Base-by-base conservation (phyloP, 2,888 invertebrate genomes). In the Drosophila lacicola region DNA sequence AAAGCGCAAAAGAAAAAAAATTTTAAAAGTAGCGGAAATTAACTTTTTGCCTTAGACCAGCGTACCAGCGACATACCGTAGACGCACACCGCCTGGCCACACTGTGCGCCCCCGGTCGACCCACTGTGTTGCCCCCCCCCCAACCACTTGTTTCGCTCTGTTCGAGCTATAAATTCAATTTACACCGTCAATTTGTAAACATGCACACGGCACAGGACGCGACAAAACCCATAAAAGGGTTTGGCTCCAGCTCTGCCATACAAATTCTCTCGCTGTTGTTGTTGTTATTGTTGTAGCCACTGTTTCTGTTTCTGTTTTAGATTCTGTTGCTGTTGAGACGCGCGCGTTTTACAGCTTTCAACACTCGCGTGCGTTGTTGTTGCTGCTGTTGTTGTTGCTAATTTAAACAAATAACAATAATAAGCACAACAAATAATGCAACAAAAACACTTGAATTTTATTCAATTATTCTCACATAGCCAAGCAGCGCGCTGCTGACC, bases 371-470 rank as follows among this genome's bases (percentile, higher is more conserved):
- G 61, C 57, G 51, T 72, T 72, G 58, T 68, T 69, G 54, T 63
- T 72, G 45, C 44, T 68, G 17, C 36, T 70, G 74, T 66, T 80
- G 80, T 81, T 77, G 55, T 68, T 84, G 85, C 66, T 82, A 71
- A 84, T 84, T 84, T 84, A 87, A 82, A 84, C 83, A 84, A 84
- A 84, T 87, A 84, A 87, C 85, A 84, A 84, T 85, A 84, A 87
- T 76, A 81, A 84, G 74, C 69, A 77, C 79, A 81, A 84, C 87
- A 79, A 81, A 87, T 77, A 79, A 77, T 80, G 83, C 86, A 87
- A 80, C 82, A 78, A 84, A 84, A 84, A 87, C 88, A 84, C 88
- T 84, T 75, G 88, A 87, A 80, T 87, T 84, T 61, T 84, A 87
- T 84, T 84, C 85, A 87, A 84, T 84, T 84, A 83, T 83, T 74